Conservation (phyloP, 2,113 vertebrate species). For the Leptobrachium leishanense region DNA sequence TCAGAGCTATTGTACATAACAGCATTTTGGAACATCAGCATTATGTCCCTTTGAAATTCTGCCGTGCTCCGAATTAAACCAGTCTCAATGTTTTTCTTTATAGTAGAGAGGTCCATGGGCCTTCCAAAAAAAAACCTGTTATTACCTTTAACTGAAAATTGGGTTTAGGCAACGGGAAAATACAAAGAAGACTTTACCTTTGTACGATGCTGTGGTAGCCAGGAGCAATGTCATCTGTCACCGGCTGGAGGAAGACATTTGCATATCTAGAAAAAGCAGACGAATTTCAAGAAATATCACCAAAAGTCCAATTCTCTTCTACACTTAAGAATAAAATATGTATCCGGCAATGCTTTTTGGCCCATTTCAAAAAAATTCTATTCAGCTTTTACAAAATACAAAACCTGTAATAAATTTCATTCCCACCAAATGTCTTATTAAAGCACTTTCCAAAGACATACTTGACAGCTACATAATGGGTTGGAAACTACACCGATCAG, state of each 20-base stretch:
- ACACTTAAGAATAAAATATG: no score
- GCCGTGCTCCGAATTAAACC: slow-evolving; percentile 95
- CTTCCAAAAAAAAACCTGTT: slow-evolving; percentile 61
- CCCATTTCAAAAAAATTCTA: no score
- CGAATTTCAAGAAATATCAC: not conserved
- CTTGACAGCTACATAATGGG: no score
- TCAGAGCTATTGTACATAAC: slow-evolving; percentile 99
- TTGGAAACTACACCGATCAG: no score
- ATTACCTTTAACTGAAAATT: not conserved
- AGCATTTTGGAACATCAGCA: slow-evolving; percentile 99
- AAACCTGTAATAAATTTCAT: no score
- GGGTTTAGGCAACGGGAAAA: not conserved
- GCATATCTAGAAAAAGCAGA: slow-evolving; percentile 78
- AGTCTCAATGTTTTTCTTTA: slow-evolving; percentile 98
- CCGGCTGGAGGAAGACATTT: slow-evolving; percentile 96
- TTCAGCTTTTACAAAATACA: no score
- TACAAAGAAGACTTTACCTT: slow-evolving; percentile 71
- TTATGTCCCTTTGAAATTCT: slow-evolving; percentile 98
- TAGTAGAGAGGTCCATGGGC: slow-evolving; percentile 97
- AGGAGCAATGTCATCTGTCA: slow-evolving; percentile 97
- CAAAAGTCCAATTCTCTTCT: no score
- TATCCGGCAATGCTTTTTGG: no score
- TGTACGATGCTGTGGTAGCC: slow-evolving; percentile 98
- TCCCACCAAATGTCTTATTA: no score
- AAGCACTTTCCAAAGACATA: no score